Evolutionary conservation across 1,140 invertebrate genomes (phyloP), one percentile per base, ranked within the genome.

Genomic region (Myzus persicae): DNA sequence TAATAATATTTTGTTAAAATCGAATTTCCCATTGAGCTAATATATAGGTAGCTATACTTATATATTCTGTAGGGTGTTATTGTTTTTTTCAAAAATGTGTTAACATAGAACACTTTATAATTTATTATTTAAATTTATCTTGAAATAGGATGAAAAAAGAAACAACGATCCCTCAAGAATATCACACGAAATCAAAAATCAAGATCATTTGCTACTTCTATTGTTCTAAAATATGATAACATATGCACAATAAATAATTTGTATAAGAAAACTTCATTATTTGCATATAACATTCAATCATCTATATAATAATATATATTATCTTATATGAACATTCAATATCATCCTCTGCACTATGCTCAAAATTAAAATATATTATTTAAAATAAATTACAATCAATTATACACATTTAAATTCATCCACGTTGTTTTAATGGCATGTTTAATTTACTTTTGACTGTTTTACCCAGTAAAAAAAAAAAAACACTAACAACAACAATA

Each of bases 391-490:
- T 18, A 42, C 46, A 88, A 46, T 48, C 44, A 22, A 24, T 22
- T 2, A 46, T 44, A 22, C 18, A 20, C n/a, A 36, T 46, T 46
- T 88, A 31, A 31, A 42, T 88, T 20, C 44, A 14, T 76, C 59
- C 44, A 31, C 42, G 8, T 40, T 46, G n/a, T 48, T 88, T 88
- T n/a, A 46, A n/a, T 46, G 44, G 31, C 7, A 46, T 46, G n/a
- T 88, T 88, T 46, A n/a, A 88, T 48, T 36, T 88, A 88, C 6
- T 46, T 88, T 88, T 44, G 44, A 88, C 44, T 8, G 44, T 88
- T 42, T 42, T 44, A 4, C 14, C n/a, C 85, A 31, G 46, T 44
- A 42, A 42, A 84, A 42, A 42, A n/a, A 48, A 46, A 26, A 87
- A n/a, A n/a, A n/a, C n/a, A n/a, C n/a, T n/a, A n/a, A n/a, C n/a